phyloP scores from a whole-genome alignment of 2,113 vertebrate genomes.

The Thunnus thynnus region DNA sequence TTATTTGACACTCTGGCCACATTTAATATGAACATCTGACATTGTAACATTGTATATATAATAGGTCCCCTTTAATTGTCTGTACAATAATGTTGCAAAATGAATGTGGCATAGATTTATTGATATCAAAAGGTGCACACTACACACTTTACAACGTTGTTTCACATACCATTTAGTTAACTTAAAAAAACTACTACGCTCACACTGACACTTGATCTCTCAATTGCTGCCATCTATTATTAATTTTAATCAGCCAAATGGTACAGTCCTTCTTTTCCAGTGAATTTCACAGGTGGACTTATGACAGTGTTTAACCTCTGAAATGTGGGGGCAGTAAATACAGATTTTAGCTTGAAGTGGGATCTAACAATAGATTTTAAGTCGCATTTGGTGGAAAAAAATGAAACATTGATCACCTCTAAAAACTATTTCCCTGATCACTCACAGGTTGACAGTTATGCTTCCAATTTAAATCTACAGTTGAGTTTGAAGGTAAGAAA shows the following conservation, averaged over 20 bases:
- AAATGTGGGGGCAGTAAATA: neutral
- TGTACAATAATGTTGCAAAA: too few species aligned
- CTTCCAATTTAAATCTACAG: neutral
- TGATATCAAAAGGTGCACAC: neutral
- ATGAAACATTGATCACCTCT: neutral
- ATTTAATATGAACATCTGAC: too few species aligned
- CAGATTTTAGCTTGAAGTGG: neutral
- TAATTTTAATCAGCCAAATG: slow-evolving; percentile 37
- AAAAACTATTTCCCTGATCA: neutral
- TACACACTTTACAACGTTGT: neutral
- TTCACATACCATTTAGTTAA: neutral
- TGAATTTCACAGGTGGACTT: slow-evolving; percentile 1
- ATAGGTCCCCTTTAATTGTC: too few species aligned
- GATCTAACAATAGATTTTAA: neutral
- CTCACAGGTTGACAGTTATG: too few species aligned
- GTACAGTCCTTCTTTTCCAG: neutral
- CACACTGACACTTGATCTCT: neutral
- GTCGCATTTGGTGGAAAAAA: neutral
- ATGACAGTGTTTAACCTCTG: neutral
- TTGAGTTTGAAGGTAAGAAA: neutral
- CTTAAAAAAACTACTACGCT: neutral
- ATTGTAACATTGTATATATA: too few species aligned
- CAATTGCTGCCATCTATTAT: slow-evolving; percentile 30
- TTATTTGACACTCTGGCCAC: too few species aligned
- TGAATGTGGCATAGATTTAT: neutral